phyloP scores from a whole-genome alignment of 1,140 invertebrate genomes.

The Drosophila nigrodunni region DNA sequence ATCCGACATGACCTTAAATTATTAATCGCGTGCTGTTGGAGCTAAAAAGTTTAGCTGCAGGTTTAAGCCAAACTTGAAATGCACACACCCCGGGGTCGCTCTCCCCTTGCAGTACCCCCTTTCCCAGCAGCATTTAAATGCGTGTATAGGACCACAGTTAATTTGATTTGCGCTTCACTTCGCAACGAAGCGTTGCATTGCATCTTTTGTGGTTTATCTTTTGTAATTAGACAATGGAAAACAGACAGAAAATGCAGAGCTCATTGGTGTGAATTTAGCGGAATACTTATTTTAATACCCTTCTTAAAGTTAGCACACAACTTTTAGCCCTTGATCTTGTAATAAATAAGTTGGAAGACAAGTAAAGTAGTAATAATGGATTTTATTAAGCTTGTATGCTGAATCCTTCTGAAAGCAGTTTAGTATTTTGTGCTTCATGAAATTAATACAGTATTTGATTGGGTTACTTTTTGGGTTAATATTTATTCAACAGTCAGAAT shows the following conservation, averaged over 20 bases:
- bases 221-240: conserved; percentile 67
- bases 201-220: conserved; percentile 66
- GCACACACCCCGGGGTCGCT: conserved; percentile 28
- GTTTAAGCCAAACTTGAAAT: conserved; percentile 66
- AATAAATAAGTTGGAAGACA: too few relatives aligned
- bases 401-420: too few relatives aligned
- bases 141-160: conserved; percentile 49
- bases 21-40: conserved; percentile 60
- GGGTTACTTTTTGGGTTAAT: too few relatives aligned
- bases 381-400: too few relatives aligned
- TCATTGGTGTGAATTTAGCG: conserved; percentile 26
- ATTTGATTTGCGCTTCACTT: conserved; percentile 55
- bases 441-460: too few relatives aligned
- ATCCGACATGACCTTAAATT: conserved; percentile 49
- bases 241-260: conserved; percentile 8
- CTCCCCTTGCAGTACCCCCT: background rate
- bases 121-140: conserved; percentile 55
- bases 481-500: too few relatives aligned
- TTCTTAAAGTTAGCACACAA: background rate
- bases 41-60: conserved; percentile 58
- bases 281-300: background rate
- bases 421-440: too few relatives aligned
- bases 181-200: conserved; percentile 39
- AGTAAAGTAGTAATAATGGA: too few relatives aligned
- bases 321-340: too few relatives aligned